Percentiles rank a stretch among this genome's conserved stretches.
These are phyloP conservation scores for Bolborhynchus lineola DNA, from an alignment of 2,113 vertebrate genomes.

Conservation along the genomic window DNA sequence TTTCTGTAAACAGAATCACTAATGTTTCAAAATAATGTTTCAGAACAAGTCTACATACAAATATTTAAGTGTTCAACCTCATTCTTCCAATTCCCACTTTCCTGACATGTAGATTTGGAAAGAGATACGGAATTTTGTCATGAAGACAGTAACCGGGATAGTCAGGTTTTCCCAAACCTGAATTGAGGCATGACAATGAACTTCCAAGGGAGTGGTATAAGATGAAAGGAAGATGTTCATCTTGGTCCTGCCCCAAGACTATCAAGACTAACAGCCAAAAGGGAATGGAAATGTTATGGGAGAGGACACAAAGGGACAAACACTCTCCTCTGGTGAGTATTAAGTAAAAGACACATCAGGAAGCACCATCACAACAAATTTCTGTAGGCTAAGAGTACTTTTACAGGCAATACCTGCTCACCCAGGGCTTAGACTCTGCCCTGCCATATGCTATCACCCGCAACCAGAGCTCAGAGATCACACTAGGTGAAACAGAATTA, in stretches of 20 bases:
- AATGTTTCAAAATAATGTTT: neutral
- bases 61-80: neutral
- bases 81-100: neutral
- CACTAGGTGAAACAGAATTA: neutral
- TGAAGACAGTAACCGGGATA: neutral
- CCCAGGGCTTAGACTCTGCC: neutral
- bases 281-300: neutral
- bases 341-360: neutral
- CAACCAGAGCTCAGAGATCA: accelerated
- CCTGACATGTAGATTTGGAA: neutral
- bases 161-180: neutral
- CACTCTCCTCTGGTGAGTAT: neutral
- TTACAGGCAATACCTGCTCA: neutral
- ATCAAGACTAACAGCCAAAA: neutral
- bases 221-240: neutral
- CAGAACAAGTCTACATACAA: neutral
- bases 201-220: neutral
- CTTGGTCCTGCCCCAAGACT: neutral
- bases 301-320: neutral
- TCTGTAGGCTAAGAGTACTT: neutral
- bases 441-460: accelerated
- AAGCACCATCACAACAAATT: neutral
- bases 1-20: neutral
- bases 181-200: neutral
- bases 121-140: neutral